phyloP scores from a whole-genome alignment of 2,113 vertebrate genomes.

The Phycodurus eques region DNA sequence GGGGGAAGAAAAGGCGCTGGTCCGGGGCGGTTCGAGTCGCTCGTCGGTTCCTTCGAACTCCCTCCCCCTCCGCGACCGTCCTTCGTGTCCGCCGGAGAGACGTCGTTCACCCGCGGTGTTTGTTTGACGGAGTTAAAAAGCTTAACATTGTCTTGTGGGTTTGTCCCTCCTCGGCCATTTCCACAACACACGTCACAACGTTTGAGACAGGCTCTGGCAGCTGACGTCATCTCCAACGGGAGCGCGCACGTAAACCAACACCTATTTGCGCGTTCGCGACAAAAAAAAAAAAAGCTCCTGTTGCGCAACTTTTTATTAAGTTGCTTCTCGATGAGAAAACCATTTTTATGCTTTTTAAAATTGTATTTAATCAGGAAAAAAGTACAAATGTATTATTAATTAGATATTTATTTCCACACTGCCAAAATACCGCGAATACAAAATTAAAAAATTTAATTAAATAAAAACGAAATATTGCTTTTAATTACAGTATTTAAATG shows the following conservation, averaged over 20 bases:
- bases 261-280: conserved; percentile 52
- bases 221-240: conserved; percentile 58
- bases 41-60: neutral
- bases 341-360: no score
- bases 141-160: neutral
- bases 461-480: no score
- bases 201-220: conserved; percentile 63
- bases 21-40: neutral
- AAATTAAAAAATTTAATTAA: no score
- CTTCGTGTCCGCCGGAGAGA: neutral
- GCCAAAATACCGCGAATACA: no score
- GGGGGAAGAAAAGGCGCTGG: conserved; percentile 8
- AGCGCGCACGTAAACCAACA: conserved; percentile 68
- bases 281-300: neutral
- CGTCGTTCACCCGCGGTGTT: neutral
- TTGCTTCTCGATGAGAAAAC: neutral
- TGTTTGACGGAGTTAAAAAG: neutral
- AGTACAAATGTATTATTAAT: no score
- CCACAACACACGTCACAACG: conserved; percentile 67
- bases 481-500: no score
- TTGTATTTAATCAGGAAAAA: no score
- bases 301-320: neutral
- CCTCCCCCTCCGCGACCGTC: neutral
- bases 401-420: no score
- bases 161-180: conserved; percentile 6